Evolutionary conservation across 2,797 vertebrate genomes (phyloP).

Genomic region (Falco cherrug): DNA sequence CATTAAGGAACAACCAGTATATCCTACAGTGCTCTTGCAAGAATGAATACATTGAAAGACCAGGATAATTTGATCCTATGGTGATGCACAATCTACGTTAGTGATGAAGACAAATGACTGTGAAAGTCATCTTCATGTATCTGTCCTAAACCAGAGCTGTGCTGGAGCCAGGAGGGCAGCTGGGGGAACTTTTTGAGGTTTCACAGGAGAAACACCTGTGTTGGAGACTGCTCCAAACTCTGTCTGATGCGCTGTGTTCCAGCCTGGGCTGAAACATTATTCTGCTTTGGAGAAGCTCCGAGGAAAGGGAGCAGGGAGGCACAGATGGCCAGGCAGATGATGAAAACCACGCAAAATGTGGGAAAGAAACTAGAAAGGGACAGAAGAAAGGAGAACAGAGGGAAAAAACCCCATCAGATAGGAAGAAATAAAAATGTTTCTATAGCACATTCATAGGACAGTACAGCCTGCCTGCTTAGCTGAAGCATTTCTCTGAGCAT

Average conservation of each 20-base stretch:
- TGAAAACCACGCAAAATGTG: background rate
- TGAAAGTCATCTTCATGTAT: background rate
- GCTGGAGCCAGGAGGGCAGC: background rate
- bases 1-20: background rate
- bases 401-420: accelerated
- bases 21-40: background rate
- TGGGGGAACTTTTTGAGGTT: background rate
- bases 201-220: background rate
- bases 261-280: background rate
- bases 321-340: conserved; percentile 43
- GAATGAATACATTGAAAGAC: background rate
- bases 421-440: background rate
- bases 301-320: background rate
- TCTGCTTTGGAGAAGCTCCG: background rate
- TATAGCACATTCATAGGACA: background rate
- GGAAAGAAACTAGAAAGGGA: background rate
- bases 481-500: background rate
- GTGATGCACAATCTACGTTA: background rate
- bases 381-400: background rate
- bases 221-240: background rate
- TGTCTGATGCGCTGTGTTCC: background rate
- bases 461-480: background rate
- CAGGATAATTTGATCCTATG: background rate
- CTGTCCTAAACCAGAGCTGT: background rate
- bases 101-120: background rate